Evolutionary conservation across 2,888 invertebrate species (phyloP), one percentile per base, ranked within the genome.

Genomic region (Piscicola geometra): DNA sequence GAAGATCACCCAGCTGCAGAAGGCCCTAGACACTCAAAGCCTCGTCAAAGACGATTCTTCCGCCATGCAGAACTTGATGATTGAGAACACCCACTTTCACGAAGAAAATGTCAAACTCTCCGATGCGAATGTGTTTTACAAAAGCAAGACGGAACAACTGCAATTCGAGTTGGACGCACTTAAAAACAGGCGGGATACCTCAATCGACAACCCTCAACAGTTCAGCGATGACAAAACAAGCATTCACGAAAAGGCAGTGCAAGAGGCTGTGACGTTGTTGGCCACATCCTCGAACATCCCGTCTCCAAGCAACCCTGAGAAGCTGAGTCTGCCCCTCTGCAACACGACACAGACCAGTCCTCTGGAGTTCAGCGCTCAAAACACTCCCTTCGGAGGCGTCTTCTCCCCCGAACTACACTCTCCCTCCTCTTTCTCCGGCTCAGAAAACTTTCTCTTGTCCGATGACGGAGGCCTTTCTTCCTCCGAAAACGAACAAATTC

Each of bases 401-500:
- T 75, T 50, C 41, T 75, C 75, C 41, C 75, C 75, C 0, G 75
- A 56, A 9, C 47, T 77, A 12, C 32, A 76, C 9, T 77, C 77
- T 15, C 77, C 77, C 1, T 30, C 71, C 36, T 76, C 76, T 15
- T 47, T 18, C 35, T 76, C 76, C 1, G 76, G 76, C 3, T 74
- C 76, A n/a, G 70, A 77, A 30, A 77, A 69, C 36, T 52, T 73
- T 41, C 60, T 75, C 21, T 5, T 41, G 66, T 77, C 77, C 25
- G 77, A 77, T 30, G 77, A 77, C 33, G 75, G 75, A 3, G 32
- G 30, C 18, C 33, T 15, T 47, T 75, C 75, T 30, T 68, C 70
- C 56, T 75, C 50, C 52, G 77, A 77, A n/a, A 71, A 72, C 41
- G 76, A 76, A 21, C 75, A 77, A 21, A 28, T 75, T 3, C 67